Evolutionary conservation across 2,888 invertebrate genomes (phyloP).

Genomic region (Eremobia ochroleuca): DNA sequence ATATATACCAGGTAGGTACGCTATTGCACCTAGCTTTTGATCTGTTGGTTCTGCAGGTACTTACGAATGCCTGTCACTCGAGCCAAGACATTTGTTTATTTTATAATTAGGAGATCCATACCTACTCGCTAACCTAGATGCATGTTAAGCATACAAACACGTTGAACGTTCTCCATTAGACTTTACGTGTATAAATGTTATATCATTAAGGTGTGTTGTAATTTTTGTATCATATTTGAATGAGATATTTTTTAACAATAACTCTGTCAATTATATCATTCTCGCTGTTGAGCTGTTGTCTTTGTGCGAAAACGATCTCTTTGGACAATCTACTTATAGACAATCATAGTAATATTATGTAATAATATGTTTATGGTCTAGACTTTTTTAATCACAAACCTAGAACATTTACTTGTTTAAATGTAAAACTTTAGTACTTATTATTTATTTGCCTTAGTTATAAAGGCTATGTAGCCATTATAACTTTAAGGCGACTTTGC

Average conservation of each 20-base stretch:
- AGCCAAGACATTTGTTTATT: constrained; percentile 57
- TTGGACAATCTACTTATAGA: neutral
- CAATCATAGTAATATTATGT: neutral
- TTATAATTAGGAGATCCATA: constrained; percentile 68
- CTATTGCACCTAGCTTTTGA: constrained; percentile 1
- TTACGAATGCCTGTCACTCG: constrained; percentile 43
- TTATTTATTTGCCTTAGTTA: neutral
- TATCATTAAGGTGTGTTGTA: constrained; percentile 47
- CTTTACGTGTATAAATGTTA: constrained; percentile 48
- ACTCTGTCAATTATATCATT: constrained; percentile 7
- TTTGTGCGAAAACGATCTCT: neutral
- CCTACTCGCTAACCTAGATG: constrained; percentile 66
- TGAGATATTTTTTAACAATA: constrained; percentile 35
- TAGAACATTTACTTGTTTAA: neutral
- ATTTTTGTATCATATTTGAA: constrained; percentile 28
- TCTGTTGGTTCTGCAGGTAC: constrained; percentile 18
- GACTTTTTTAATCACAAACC: too few relatives aligned
- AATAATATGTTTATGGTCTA: neutral
- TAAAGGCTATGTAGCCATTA: too few relatives aligned
- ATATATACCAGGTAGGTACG: neutral
- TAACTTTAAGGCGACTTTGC: neutral
- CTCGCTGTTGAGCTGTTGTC: neutral
- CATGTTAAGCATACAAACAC: constrained; percentile 63
- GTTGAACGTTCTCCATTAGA: constrained; percentile 51
- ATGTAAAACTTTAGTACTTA: neutral